phyloP scores from a whole-genome alignment of 2,113 vertebrate species.

The Psilopsiagon aurifrons region DNA sequence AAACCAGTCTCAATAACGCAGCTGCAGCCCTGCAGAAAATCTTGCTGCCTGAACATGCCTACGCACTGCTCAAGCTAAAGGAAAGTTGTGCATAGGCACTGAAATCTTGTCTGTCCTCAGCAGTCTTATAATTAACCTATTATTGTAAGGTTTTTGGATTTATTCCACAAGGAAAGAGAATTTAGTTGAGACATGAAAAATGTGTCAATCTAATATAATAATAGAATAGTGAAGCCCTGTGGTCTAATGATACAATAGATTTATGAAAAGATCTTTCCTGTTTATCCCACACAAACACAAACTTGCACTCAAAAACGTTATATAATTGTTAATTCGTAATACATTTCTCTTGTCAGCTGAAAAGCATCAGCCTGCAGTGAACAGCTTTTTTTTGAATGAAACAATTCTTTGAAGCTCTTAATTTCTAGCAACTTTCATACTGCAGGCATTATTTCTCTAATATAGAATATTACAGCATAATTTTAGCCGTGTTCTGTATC shows the following conservation, averaged over 20 bases:
- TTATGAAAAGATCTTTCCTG: neutral
- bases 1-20: neutral
- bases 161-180: neutral
- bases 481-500: neutral
- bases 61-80: neutral
- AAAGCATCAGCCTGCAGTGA: neutral
- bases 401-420: neutral
- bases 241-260: neutral
- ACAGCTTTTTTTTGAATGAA: neutral
- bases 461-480: neutral
- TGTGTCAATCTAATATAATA: neutral
- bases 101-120: neutral
- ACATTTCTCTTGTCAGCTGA: neutral
- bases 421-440: neutral
- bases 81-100: neutral
- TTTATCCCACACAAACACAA: neutral
- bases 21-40: neutral
- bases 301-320: neutral
- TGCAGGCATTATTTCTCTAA: neutral
- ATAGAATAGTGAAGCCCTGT: neutral
- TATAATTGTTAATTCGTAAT: neutral
- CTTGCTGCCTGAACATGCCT: constrained; percentile 14
- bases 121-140: constrained; percentile 6
- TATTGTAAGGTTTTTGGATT: neutral
- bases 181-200: neutral